Evolutionary conservation across 2,797 vertebrate species (phyloP).

Genomic region (Ibycter americanus): DNA sequence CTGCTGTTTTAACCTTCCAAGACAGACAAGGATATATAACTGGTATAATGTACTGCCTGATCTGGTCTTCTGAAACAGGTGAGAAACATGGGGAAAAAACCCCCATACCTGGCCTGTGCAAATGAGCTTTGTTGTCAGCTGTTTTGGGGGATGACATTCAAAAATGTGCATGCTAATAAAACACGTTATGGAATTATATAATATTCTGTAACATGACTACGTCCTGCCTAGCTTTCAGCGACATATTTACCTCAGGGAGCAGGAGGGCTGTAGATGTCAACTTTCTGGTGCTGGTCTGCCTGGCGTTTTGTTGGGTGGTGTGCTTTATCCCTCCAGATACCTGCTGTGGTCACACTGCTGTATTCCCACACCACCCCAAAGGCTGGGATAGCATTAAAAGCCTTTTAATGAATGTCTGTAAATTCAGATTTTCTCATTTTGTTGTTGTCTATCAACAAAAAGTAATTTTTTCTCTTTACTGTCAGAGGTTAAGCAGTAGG

Average conservation of each 20-base stretch:
- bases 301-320: not conserved
- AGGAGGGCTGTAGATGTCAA: not conserved
- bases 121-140: not conserved
- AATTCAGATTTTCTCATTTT: not conserved
- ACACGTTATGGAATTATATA: not conserved
- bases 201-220: not conserved
- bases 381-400: not conserved
- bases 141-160: not conserved
- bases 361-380: not conserved
- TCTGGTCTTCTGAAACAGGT: not conserved
- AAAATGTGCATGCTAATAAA: not conserved
- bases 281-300: not conserved
- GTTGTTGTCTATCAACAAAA: not conserved
- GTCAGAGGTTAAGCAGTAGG: not conserved
- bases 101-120: not conserved
- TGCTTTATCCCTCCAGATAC: not conserved
- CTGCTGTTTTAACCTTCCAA: not conserved
- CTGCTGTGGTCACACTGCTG: not conserved
- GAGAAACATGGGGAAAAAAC: not conserved
- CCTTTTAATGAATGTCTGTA: not conserved
- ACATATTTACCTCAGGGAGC: not conserved
- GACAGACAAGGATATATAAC: not conserved
- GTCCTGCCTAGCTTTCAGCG: not conserved
- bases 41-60: not conserved
- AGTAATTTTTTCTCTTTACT: not conserved